These are phyloP conservation scores for Saguinus midas DNA, from an alignment of 2,113 vertebrate species.

Conservation along the genomic window DNA sequence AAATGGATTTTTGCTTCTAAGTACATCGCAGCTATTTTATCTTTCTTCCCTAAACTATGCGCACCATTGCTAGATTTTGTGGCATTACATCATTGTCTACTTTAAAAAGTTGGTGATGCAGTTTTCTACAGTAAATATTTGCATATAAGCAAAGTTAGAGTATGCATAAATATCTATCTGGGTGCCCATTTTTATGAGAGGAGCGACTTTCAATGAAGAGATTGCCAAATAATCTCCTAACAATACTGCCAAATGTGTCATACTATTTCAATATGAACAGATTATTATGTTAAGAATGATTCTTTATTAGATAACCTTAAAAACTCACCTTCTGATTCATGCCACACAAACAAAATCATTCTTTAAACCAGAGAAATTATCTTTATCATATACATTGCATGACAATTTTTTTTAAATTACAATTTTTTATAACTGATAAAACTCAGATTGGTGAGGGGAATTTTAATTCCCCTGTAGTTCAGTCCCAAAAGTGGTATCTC, in stretches of 20 bases:
- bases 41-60: not conserved
- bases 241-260: not conserved
- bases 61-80: not conserved
- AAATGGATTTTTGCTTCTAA: not conserved
- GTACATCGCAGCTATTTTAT: not conserved
- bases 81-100: not conserved
- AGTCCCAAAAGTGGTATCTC: not conserved
- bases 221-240: not conserved
- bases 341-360: not conserved
- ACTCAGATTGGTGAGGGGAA: not conserved
- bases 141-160: not conserved
- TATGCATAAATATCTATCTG: not conserved
- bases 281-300: not conserved
- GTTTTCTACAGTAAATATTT: slow-evolving; percentile 13
- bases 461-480: not conserved
- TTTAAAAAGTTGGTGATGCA: not conserved
- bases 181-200: slow-evolving; percentile 3
- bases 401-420: not conserved
- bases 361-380: not conserved
- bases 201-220: not conserved
- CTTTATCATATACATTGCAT: not conserved
- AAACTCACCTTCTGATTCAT: slow-evolving; percentile 38
- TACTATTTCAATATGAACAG: not conserved
- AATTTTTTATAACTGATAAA: not conserved
- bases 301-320: slow-evolving; percentile 5